phyloP scores from a whole-genome alignment of 2,888 invertebrate species.

The Aradus depressus region DNA sequence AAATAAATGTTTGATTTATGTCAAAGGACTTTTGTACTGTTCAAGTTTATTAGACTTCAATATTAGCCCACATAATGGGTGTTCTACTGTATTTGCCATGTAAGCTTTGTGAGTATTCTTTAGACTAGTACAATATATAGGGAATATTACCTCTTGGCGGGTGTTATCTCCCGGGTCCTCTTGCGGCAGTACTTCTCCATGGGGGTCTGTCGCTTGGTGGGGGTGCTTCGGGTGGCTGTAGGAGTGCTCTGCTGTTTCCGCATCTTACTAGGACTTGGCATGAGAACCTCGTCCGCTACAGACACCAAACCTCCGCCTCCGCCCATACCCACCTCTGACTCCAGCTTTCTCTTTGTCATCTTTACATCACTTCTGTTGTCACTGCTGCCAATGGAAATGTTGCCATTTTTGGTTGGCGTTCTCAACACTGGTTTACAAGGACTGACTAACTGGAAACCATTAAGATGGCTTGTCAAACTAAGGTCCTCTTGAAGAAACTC shows the following conservation, averaged over 20 bases:
- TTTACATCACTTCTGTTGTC: slow-evolving; percentile 8
- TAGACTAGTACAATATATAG: no score
- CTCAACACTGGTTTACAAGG: slow-evolving; percentile 25
- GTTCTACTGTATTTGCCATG: no score
- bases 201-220: neutral
- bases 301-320: no score
- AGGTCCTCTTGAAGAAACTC: slow-evolving; percentile 29
- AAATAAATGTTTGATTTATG: no score
- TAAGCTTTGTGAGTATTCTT: no score
- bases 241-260: slow-evolving; percentile 1
- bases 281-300: slow-evolving; percentile 24
- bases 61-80: no score
- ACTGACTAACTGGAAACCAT: slow-evolving; percentile 29
- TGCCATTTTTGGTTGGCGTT: slow-evolving; percentile 13
- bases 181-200: slow-evolving; percentile 3
- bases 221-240: slow-evolving; percentile 7
- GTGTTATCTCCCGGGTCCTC: slow-evolving; percentile 12
- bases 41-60: no score
- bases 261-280: slow-evolving; percentile 30
- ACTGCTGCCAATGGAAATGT: slow-evolving; percentile 6
- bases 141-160: slow-evolving; percentile 2
- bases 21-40: no score
- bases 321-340: neutral
- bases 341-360: slow-evolving; percentile 13
- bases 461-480: slow-evolving; percentile 30